phyloP scores from a whole-genome alignment of 2,888 invertebrate species.

The Orthosia incerta region DNA sequence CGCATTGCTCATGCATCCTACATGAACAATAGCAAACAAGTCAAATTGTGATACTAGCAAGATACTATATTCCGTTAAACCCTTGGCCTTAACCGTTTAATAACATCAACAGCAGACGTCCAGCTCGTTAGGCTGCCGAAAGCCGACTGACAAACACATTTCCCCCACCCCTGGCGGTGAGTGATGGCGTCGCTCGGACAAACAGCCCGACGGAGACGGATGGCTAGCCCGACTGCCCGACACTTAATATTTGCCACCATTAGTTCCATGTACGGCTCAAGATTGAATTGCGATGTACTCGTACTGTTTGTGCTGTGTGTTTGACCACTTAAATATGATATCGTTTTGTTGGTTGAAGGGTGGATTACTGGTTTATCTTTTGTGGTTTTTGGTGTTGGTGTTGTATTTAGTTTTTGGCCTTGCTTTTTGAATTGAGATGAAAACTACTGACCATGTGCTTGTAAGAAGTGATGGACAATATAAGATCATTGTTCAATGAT shows the following conservation, averaged over 20 bases:
- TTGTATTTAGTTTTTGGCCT: neutral
- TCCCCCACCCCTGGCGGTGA: slow-evolving; percentile 55
- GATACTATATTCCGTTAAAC: slow-evolving; percentile 3
- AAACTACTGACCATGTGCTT: neutral
- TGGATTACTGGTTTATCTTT: slow-evolving; percentile 15
- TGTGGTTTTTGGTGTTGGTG: slow-evolving; percentile 1
- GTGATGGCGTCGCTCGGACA: slow-evolving; percentile 65
- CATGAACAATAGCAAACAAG: neutral
- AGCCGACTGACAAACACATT: slow-evolving; percentile 45
- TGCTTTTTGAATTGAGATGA: too few relatives aligned
- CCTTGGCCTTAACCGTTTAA: slow-evolving; percentile 26
- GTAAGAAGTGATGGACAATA: too few relatives aligned
- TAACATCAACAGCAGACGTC: slow-evolving; percentile 21
- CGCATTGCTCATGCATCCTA: neutral
- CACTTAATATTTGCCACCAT: slow-evolving; percentile 67
- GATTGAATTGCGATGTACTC: slow-evolving; percentile 60
- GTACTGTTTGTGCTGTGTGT: slow-evolving; percentile 45
- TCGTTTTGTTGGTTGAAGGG: slow-evolving; percentile 29
- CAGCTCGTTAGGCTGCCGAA: slow-evolving; percentile 48
- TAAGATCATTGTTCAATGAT: neutral
- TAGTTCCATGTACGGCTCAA: slow-evolving; percentile 53
- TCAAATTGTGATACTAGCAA: slow-evolving; percentile 6
- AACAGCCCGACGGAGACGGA: slow-evolving; percentile 69
- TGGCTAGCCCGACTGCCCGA: slow-evolving; percentile 57
- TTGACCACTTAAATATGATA: slow-evolving; percentile 53